Percentiles rank a stretch among this genome's conserved stretches.
phyloP scores from a whole-genome alignment of 2,888 invertebrate genomes.

The Cerceris ruficornis region DNA sequence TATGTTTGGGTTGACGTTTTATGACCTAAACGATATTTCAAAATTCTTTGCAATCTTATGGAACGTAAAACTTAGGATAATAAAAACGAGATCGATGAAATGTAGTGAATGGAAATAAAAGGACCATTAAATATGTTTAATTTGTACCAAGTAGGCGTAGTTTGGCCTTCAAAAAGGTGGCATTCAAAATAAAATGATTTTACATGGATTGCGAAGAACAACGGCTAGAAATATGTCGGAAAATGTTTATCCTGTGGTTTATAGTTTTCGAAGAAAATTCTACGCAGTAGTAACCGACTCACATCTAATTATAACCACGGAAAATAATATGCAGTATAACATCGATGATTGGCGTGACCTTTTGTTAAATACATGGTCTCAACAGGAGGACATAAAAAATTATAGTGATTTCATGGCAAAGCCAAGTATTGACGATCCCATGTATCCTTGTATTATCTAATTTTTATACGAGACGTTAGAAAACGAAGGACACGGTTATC shows the following conservation, averaged over 20 bases:
- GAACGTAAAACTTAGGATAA: too few relatives aligned
- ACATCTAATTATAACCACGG: neutral
- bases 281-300: neutral
- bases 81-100: too few relatives aligned
- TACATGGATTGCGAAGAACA: too few relatives aligned
- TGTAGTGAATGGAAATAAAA: too few relatives aligned
- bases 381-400: conserved; percentile 10
- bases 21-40: neutral
- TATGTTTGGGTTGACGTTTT: neutral
- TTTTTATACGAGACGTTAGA: neutral
- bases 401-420: conserved; percentile 17
- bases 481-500: neutral
- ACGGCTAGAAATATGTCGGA: too few relatives aligned
- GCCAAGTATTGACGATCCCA: neutral
- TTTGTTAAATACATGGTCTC: conserved; percentile 14
- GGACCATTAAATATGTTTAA: too few relatives aligned
- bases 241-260: too few relatives aligned
- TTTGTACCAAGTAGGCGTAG: too few relatives aligned
- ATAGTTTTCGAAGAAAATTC: too few relatives aligned
- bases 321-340: conserved; percentile 13
- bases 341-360: conserved; percentile 5
- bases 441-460: neutral
- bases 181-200: too few relatives aligned
- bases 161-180: too few relatives aligned
- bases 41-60: neutral